Conservation (phyloP, 2,113 vertebrate species). For the Condylura cristata region DNA sequence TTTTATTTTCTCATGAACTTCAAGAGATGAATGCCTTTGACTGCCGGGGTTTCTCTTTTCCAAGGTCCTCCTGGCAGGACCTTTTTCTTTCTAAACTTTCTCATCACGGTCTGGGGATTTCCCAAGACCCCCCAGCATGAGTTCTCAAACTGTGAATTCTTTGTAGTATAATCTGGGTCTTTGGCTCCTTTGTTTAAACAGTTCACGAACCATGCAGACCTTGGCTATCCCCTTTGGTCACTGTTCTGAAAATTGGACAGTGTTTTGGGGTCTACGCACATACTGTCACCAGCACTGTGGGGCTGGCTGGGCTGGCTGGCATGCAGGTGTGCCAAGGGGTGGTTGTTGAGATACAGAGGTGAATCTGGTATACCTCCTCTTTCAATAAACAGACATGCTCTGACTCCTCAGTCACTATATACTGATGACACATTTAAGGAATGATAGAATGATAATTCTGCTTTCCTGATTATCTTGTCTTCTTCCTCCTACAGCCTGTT, state of each 20-base stretch:
- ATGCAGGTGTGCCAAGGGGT: not conserved
- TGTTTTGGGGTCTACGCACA: not conserved
- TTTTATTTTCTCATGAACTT: not conserved
- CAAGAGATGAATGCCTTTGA: not conserved
- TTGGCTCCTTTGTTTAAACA: not conserved
- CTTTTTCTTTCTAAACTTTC: not conserved
- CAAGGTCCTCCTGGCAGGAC: not conserved
- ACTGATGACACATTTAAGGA: not conserved
- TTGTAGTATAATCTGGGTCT: not conserved
- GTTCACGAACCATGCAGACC: not conserved
- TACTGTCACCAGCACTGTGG: not conserved
- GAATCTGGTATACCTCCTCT: not conserved
- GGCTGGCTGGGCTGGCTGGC: not conserved
- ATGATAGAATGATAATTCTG: conserved; percentile 21
- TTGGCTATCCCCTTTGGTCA: not conserved
- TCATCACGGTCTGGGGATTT: not conserved
- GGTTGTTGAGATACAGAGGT: not conserved
- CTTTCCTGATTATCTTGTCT: not conserved
- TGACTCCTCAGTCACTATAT: not conserved
- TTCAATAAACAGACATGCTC: not conserved
- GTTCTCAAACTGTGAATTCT: not conserved
- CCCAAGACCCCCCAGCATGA: not conserved
- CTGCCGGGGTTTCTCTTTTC: not conserved
- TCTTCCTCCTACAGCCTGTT: not conserved
- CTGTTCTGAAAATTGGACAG: not conserved